phyloP scores from a whole-genome alignment of 2,113 vertebrate species.

The Hepsetus odoe region DNA sequence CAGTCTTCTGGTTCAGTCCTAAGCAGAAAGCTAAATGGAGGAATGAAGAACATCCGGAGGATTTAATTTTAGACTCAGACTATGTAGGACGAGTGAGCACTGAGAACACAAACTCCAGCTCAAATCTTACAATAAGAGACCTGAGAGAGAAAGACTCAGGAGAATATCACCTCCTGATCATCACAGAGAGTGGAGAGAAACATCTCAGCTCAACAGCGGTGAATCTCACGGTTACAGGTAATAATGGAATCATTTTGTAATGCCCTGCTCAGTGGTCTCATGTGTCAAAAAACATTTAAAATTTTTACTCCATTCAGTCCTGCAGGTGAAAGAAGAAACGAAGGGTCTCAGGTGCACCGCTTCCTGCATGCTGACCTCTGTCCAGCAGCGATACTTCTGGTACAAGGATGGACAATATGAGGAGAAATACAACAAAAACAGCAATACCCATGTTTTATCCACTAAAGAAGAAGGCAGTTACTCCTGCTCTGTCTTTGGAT shows the following conservation, averaged over 20 bases:
- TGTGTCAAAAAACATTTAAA: neutral
- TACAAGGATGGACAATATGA: slow-evolving; percentile 6
- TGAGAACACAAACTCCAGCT: neutral
- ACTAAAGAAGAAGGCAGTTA: neutral
- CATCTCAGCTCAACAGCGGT: neutral
- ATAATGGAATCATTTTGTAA: neutral
- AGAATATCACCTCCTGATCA: slow-evolving; percentile 42
- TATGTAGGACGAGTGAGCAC: slow-evolving; percentile 44
- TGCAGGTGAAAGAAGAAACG: neutral
- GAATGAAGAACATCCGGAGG: slow-evolving; percentile 29
- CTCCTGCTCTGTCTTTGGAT: neutral
- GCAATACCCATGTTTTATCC: rapidly evolving
- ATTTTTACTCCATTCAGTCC: slow-evolving; percentile 14
- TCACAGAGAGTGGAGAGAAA: slow-evolving; percentile 30
- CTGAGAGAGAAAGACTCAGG: slow-evolving; percentile 48
- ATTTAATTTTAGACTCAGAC: slow-evolving; percentile 45
- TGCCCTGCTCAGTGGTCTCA: neutral
- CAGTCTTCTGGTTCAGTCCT: slow-evolving; percentile 37
- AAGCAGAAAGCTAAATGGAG: slow-evolving; percentile 47
- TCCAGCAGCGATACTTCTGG: neutral
- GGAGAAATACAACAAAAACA: neutral
- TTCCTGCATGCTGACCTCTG: slow-evolving; percentile 2
- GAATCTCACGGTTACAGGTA: slow-evolving; percentile 40
- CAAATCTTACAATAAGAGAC: slow-evolving; percentile 31
- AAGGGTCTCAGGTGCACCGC: slow-evolving; percentile 4